Conservation (phyloP, 1,140 invertebrate genomes). For the Drosophila simulans region DNA sequence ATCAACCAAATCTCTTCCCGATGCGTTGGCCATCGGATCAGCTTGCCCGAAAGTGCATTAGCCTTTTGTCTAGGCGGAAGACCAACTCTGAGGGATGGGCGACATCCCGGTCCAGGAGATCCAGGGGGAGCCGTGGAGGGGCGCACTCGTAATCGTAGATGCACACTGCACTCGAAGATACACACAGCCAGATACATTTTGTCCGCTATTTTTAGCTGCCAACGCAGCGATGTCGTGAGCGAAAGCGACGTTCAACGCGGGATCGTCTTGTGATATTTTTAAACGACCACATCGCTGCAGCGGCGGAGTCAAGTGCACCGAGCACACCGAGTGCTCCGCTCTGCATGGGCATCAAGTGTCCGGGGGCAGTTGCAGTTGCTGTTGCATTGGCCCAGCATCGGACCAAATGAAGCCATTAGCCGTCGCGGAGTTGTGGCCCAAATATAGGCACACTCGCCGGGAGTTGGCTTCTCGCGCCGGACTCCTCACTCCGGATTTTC, state of each 20-base stretch:
- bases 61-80: slow-evolving; percentile 56
- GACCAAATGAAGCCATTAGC: slow-evolving; percentile 54
- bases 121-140: background rate
- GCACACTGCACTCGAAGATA: slow-evolving; percentile 29
- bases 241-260: slow-evolving; percentile 12
- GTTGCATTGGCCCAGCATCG: slow-evolving; percentile 20
- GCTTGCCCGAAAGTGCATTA: slow-evolving; percentile 56
- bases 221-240: slow-evolving; percentile 24
- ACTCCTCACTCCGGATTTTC: background rate
- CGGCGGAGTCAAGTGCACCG: slow-evolving; percentile 64
- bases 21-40: slow-evolving; percentile 66
- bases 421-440: slow-evolving; percentile 59
- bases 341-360: slow-evolving; percentile 73
- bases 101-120: slow-evolving; percentile 9
- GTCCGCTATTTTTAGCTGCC: slow-evolving; percentile 34
- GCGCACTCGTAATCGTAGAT: slow-evolving; percentile 38
- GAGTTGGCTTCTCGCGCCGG: slow-evolving; percentile 31
- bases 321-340: slow-evolving; percentile 29
- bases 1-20: slow-evolving; percentile 38
- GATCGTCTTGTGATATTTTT: slow-evolving; percentile 67
- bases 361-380: slow-evolving; percentile 28
- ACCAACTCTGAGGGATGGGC: slow-evolving; percentile 38
- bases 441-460: slow-evolving; percentile 54
- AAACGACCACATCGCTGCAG: slow-evolving; percentile 67
- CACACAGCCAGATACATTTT: slow-evolving; percentile 21